Evolutionary conservation across 2,888 invertebrate species (phyloP).

Genomic region (Pedicia rivosa): DNA sequence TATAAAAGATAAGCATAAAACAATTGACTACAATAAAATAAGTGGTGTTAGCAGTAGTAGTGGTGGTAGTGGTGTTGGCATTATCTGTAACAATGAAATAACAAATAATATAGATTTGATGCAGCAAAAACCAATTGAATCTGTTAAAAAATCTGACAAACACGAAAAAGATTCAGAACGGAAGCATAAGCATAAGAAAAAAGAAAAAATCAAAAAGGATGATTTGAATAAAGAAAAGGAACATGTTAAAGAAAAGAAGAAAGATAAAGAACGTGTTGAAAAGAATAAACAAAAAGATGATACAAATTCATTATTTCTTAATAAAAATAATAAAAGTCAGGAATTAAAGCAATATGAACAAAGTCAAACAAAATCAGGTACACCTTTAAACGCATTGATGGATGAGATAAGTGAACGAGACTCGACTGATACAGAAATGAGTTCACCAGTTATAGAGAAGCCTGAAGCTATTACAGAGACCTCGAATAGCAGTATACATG

Average conservation of each 20-base stretch:
- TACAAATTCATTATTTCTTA: neutral
- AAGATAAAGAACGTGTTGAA: conserved; percentile 24
- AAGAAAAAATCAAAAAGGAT: conserved; percentile 48
- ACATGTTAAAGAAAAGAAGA: conserved; percentile 27
- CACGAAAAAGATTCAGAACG: conserved; percentile 19
- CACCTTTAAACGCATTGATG: conserved; percentile 10
- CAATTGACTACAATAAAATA: too few relatives aligned
- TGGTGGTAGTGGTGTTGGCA: conserved; percentile 12
- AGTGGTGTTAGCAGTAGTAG: conserved; percentile 15
- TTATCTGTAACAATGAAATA: conserved; percentile 8
- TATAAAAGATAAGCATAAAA: too few relatives aligned
- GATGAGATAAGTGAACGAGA: conserved; percentile 23
- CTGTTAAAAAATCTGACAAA: too few relatives aligned
- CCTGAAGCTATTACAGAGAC: conserved; percentile 15
- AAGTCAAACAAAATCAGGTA: too few relatives aligned
- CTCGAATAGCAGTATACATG: conserved; percentile 29
- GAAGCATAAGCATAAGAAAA: conserved; percentile 45
- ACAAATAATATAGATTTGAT: conserved; percentile 11
- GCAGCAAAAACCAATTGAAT: too few relatives aligned
- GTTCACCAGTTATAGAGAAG: conserved; percentile 15
- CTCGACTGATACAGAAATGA: conserved; percentile 16
- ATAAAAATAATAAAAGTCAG: neutral
- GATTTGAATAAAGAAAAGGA: conserved; percentile 45
- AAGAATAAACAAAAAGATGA: conserved; percentile 16
- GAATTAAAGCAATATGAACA: too few relatives aligned